Conservation (phyloP, 2,797 vertebrate species). For the Meda fulgida region DNA sequence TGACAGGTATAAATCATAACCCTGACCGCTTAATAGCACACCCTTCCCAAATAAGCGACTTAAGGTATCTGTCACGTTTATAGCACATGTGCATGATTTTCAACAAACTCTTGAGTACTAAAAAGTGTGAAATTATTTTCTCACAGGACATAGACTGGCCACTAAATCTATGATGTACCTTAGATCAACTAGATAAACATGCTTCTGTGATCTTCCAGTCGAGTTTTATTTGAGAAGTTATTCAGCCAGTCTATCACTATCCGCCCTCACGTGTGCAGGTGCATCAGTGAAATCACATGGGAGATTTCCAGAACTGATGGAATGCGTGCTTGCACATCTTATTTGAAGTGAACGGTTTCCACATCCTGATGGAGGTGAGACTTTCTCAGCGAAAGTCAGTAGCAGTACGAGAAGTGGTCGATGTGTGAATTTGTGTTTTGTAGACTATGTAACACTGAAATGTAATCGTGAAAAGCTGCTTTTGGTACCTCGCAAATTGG, state of each 20-base stretch:
- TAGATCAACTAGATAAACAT: background rate
- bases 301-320: background rate
- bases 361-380: background rate
- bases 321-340: background rate
- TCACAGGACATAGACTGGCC: background rate
- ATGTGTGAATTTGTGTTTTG: slow-evolving; percentile 10
- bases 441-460: background rate
- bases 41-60: background rate
- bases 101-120: background rate
- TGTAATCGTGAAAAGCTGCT: background rate
- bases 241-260: background rate
- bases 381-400: background rate
- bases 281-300: background rate
- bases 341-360: background rate
- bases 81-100: background rate
- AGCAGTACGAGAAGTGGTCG: background rate
- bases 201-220: background rate
- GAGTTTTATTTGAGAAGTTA: background rate
- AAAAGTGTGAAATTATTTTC: background rate
- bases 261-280: background rate
- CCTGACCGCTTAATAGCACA: background rate
- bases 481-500: background rate
- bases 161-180: background rate
- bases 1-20: background rate
- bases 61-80: background rate